phyloP scores from a whole-genome alignment of 2,888 invertebrate genomes.

The Aphidoletes aphidimyza region DNA sequence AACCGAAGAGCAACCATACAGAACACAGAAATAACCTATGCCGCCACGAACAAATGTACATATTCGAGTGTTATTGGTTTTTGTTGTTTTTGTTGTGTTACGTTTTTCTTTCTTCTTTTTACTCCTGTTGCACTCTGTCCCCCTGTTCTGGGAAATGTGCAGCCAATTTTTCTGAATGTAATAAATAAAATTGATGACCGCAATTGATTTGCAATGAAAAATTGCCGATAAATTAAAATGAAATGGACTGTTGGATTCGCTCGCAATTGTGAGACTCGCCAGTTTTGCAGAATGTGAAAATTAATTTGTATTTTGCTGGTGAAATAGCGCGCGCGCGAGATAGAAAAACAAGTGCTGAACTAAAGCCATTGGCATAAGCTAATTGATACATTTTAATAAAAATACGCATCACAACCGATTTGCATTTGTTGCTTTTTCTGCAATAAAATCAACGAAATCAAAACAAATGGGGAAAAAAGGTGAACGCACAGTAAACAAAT shows the following conservation, averaged over 20 bases:
- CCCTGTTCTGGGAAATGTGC: background rate
- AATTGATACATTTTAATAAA: no score
- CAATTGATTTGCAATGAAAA: constrained; percentile 35
- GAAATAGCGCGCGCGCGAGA: background rate
- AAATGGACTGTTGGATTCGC: background rate
- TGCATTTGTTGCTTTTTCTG: no score
- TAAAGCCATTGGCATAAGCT: no score
- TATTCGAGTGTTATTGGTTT: background rate
- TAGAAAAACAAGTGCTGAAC: background rate
- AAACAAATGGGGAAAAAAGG: no score
- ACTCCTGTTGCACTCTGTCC: background rate
- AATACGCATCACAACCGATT: no score
- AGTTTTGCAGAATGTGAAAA: no score
- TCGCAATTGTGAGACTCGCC: background rate
- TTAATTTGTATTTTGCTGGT: no score
- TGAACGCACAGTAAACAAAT: no score
- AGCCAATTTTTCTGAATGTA: no score
- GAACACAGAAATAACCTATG: background rate
- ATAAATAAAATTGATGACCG: constrained; percentile 15
- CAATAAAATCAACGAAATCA: no score
- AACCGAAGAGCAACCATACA: background rate
- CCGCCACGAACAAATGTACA: background rate
- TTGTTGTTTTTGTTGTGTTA: no score
- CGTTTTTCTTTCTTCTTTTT: background rate
- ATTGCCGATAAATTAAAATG: background rate